Base-by-base conservation (phyloP, 2,113 vertebrate species). In the Spea bombifrons region DNA sequence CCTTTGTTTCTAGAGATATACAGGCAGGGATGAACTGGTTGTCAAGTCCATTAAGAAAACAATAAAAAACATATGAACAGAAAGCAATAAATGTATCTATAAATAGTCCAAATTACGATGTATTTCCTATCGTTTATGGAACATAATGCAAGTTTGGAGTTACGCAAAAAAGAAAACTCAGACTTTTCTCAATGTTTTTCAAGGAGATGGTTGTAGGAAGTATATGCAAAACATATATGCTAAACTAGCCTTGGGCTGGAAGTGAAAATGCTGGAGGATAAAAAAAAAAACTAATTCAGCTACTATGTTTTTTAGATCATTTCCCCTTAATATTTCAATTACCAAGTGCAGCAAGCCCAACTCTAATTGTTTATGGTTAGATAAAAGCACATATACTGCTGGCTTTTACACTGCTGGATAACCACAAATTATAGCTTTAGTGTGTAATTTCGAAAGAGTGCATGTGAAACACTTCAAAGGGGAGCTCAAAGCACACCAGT, bases 361-460 rank as follows among this genome's bases (percentile, higher is more conserved):
- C 44, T 71, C 75, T 77, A 77, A 77, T 77, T 77, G 75, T 70
- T 77, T 63, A 70, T 77, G 75, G 75, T 77, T 77, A 77, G 75
- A 77, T 77, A 77, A 77, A 77, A 77, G 66, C 67, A 77, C 66
- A 70, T 66, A 70, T 50, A 76, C 53, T 70, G 57, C 57, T 77
- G 75, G 75, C 75, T 70, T 70, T 77, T 77, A 77, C 66, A 63
- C 75, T 43, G 47, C 52, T 10, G 75, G 75, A 57, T 70, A 61
- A 63, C 75, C 75, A 77, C 75, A 77, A 70, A 77, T 77, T 77
- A 46, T 48, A 77, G 55, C 53, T 53, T 61, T 77, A 49, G 67
- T 50, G 17, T 61, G 57, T 69, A 50, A 43, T 17, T 77, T 77
- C 48, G 66, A 70, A 57, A 59, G 55, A 63, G 67, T 12, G 55